phyloP scores from a whole-genome alignment of 2,797 vertebrate genomes.

The Poecilia velifera region DNA sequence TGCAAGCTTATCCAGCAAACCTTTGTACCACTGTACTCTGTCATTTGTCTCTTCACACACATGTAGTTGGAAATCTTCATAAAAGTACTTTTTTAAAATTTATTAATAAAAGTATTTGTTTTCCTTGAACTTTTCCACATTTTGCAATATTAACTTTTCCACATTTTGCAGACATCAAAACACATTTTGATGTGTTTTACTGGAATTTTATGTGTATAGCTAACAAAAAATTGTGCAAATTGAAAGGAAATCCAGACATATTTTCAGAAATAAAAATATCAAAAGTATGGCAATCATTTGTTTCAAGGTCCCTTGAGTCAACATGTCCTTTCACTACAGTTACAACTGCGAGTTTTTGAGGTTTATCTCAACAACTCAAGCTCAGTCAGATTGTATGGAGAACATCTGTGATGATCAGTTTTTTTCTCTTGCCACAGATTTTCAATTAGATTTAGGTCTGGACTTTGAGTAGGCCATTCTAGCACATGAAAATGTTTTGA shows the following conservation, averaged over 20 bases:
- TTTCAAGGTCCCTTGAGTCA: neutral
- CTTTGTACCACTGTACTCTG: conserved; percentile 52
- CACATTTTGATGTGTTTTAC: neutral
- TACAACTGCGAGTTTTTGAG: neutral
- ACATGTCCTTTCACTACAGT: neutral
- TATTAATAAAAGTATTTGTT: neutral
- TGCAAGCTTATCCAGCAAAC: conserved; percentile 72
- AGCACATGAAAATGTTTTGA: neutral
- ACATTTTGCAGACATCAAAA: no score
- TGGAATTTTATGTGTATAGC: neutral
- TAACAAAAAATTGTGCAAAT: neutral
- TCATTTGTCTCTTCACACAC: neutral
- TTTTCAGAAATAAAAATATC: neutral
- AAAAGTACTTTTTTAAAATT: neutral
- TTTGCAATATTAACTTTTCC: neutral
- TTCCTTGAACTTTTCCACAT: neutral
- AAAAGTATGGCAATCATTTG: neutral
- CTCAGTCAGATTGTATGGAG: neutral
- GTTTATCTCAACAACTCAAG: neutral
- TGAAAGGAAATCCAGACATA: neutral
- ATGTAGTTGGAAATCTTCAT: conserved; percentile 11
- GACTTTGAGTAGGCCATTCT: conserved; percentile 1
- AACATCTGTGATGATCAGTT: neutral
- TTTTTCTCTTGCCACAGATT: neutral
- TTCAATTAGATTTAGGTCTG: neutral